These are phyloP conservation scores for Labeo rohita DNA, from an alignment of 2,113 vertebrate genomes.

Conservation along the genomic window DNA sequence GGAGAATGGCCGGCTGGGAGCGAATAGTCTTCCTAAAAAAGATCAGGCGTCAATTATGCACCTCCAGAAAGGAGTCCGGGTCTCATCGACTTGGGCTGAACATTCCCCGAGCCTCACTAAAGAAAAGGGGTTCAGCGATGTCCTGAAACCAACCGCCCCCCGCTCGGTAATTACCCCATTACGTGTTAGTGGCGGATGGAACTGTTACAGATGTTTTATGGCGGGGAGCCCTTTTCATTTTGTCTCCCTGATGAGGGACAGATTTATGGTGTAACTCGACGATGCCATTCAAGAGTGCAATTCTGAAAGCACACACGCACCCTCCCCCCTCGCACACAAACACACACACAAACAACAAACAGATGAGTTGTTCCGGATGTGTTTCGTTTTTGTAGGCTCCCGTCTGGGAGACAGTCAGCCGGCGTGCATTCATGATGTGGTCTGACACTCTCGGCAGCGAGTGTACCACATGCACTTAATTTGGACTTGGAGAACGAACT, in stretches of 20 bases:
- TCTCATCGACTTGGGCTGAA: conserved; percentile 51
- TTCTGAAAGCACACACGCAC: conserved; percentile 50
- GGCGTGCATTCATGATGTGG: conserved; percentile 36
- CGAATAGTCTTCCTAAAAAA: conserved; percentile 51
- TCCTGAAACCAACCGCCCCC: conserved; percentile 62
- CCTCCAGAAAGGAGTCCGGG: conserved; percentile 63
- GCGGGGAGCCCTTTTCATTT: conserved; percentile 76
- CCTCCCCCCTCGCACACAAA: conserved; percentile 52
- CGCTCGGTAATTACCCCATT: conserved; percentile 79
- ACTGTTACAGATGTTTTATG: conserved; percentile 85
- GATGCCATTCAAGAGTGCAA: conserved; percentile 70
- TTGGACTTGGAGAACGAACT: not conserved
- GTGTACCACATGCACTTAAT: conserved; percentile 12
- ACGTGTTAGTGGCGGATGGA: conserved; percentile 79
- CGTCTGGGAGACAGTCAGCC: conserved; percentile 51
- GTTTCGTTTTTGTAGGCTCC: conserved; percentile 54
- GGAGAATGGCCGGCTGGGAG: conserved; percentile 63
- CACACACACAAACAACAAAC: conserved; percentile 60
- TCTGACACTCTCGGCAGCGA: conserved; percentile 30
- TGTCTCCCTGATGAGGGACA: conserved; percentile 78
- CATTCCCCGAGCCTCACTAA: conserved; percentile 66
- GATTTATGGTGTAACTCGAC: conserved; percentile 75
- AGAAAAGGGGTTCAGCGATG: conserved; percentile 68
- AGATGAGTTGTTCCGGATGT: conserved; percentile 57
- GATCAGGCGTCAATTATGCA: conserved; percentile 77